phyloP scores from a whole-genome alignment of 2,113 vertebrate species.

The Microtus richardsoni region DNA sequence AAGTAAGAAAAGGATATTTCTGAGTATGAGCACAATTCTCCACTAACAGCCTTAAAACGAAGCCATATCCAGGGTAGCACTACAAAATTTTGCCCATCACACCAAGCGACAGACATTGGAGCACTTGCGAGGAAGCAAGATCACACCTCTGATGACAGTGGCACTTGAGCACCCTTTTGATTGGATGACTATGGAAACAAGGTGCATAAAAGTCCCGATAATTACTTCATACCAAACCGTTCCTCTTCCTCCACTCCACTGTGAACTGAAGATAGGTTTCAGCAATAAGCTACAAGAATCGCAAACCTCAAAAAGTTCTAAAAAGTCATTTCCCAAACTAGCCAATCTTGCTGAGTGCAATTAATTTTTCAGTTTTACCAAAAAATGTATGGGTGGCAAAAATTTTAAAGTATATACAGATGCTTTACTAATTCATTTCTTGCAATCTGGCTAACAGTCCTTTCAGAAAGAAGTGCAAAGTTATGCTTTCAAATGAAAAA shows the following conservation, averaged over 20 bases:
- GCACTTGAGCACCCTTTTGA: background rate
- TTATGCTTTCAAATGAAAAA: background rate
- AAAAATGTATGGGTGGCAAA: background rate
- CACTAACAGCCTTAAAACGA: background rate
- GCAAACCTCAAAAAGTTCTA: background rate
- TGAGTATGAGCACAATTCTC: background rate
- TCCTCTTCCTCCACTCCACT: background rate
- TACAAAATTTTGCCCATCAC: background rate
- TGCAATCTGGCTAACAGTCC: background rate
- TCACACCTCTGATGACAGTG: background rate
- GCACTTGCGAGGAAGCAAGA: background rate
- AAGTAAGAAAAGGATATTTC: background rate
- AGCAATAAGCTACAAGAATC: background rate
- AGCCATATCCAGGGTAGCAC: background rate
- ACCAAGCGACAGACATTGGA: background rate
- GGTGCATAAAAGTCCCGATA: background rate
- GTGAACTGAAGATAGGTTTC: background rate
- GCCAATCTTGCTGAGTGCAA: background rate
- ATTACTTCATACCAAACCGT: background rate
- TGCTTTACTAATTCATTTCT: background rate
- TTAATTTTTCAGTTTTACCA: background rate
- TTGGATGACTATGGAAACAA: background rate
- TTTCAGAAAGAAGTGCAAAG: constrained; percentile 9
- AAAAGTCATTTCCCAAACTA: background rate
- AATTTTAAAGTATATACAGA: background rate